Percentiles rank a stretch among this genome's conserved stretches.
phyloP scores from a whole-genome alignment of 2,113 vertebrate species.

The Prunella fulvescens region DNA sequence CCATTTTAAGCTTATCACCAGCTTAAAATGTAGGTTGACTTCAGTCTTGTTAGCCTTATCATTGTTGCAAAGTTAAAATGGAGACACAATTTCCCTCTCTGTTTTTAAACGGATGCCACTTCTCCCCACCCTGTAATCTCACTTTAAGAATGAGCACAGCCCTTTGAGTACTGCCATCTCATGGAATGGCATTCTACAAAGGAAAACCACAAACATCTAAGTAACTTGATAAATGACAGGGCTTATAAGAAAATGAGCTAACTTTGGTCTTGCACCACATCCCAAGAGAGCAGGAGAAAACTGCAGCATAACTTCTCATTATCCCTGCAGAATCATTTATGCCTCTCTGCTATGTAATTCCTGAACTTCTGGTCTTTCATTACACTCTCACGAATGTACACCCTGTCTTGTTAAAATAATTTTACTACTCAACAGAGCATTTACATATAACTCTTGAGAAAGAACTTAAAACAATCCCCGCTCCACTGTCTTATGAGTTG shows the following conservation, averaged over 20 bases:
- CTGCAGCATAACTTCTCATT: background rate
- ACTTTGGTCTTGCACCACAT: background rate
- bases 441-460: background rate
- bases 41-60: background rate
- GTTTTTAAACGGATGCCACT: background rate
- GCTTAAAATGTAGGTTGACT: background rate
- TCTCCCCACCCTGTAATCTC: slow-evolving; percentile 25
- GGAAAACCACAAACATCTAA: slow-evolving; percentile 30
- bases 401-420: background rate
- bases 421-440: background rate
- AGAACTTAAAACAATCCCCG: background rate
- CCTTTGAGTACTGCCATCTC: background rate
- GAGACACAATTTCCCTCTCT: background rate
- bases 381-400: background rate
- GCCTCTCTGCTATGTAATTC: background rate
- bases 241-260: slow-evolving; percentile 10
- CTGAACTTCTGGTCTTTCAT: background rate
- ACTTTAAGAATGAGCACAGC: background rate
- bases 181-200: background rate
- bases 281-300: background rate
- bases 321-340: background rate
- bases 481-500: background rate
- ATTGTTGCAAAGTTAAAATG: background rate
- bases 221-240: slow-evolving; percentile 1
- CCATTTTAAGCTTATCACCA: background rate